phyloP scores from a whole-genome alignment of 2,888 invertebrate species.

The Leptopterna dolabrata region DNA sequence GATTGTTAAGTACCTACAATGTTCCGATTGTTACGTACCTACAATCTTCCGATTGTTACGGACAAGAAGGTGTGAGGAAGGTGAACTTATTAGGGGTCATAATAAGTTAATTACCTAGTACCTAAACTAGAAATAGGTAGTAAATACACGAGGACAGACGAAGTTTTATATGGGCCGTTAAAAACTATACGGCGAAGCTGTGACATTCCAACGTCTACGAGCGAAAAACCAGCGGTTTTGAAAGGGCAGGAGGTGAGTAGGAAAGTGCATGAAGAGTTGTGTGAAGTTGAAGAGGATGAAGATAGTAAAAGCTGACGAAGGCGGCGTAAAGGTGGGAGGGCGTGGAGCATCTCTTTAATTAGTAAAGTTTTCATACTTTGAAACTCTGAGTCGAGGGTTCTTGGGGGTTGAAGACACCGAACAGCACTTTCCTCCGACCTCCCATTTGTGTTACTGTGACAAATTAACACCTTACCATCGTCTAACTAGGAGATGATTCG shows the following conservation, averaged over 20 bases:
- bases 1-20: no score
- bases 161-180: no score
- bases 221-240: neutral
- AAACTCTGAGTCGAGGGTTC: constrained; percentile 9
- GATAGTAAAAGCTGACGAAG: constrained; percentile 17
- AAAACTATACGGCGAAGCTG: neutral
- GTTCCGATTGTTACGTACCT: no score
- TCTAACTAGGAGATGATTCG: neutral
- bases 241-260: neutral
- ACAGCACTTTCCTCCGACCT: constrained; percentile 23
- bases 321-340: neutral
- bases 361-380: constrained; percentile 40
- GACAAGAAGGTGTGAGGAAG: no score
- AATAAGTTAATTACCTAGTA: no score
- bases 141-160: no score
- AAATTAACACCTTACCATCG: neutral
- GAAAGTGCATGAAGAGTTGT: neutral
- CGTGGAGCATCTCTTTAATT: constrained; percentile 36
- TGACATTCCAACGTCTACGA: neutral
- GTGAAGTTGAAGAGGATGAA: neutral
- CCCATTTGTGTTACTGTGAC: constrained; percentile 11
- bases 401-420: constrained; percentile 17
- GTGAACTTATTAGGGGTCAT: no score
- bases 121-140: no score
- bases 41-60: no score